phyloP scores from a whole-genome alignment of 1,140 invertebrate species.

The Drosophila asahinai region DNA sequence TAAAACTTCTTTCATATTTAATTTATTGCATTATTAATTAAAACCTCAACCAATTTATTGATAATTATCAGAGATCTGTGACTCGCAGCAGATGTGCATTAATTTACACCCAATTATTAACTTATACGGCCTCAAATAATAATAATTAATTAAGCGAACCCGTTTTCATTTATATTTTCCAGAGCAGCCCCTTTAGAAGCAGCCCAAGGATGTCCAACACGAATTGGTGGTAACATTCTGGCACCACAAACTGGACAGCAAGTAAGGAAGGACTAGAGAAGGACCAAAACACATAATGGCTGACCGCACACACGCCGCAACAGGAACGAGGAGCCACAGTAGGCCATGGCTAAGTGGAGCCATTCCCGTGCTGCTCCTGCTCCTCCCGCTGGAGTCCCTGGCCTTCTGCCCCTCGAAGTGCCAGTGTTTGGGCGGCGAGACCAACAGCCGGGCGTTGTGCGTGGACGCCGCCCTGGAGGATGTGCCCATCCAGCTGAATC shows the following conservation, averaged over 20 bases:
- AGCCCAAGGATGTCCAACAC: constrained; percentile 25
- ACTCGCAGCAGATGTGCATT: constrained; percentile 10
- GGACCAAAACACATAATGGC: constrained; percentile 37
- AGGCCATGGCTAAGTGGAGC: constrained; percentile 19
- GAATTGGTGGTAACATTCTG: constrained; percentile 27
- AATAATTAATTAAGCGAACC: background rate
- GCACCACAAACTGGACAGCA: constrained; percentile 33
- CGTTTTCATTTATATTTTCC: background rate
- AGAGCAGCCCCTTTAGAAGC: constrained; percentile 18
- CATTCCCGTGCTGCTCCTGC: constrained; percentile 20
- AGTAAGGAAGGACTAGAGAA: constrained; percentile 24
- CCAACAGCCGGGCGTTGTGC: constrained; percentile 90
- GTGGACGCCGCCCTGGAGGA: constrained; percentile 91
- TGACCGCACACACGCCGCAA: constrained; percentile 29
- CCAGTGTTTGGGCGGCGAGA: constrained; percentile 88
- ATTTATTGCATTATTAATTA: constrained; percentile 23
- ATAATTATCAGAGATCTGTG: constrained; percentile 13
- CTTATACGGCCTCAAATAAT: background rate
- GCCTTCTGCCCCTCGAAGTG: constrained; percentile 93
- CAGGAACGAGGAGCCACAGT: constrained; percentile 3
- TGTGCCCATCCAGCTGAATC: constrained; percentile 94
- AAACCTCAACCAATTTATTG: constrained; percentile 9
- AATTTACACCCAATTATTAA: background rate
- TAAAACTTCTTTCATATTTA: constrained; percentile 5
- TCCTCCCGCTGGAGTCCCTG: constrained; percentile 71